Base-by-base conservation (phyloP, 2,888 invertebrate genomes). In the Agonopterix subpropinquella region DNA sequence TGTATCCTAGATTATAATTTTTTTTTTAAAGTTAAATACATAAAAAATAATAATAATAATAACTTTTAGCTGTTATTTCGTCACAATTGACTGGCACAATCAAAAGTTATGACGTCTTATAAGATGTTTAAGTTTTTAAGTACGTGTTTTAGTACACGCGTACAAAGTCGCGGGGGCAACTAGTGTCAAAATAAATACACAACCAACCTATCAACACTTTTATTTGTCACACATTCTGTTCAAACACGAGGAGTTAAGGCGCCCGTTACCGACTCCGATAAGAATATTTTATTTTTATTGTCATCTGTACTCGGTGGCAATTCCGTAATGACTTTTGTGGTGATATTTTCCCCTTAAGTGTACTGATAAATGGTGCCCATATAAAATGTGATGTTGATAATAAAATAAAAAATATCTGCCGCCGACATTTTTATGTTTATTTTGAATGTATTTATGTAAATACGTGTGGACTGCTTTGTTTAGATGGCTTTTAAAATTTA, bases 241-340 rank as follows among this genome's bases (percentile, higher is more conserved):
- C 63, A 62, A 59, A 57, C 63, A 63, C 48, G 46, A 60, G 61
- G 64, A 70, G 67, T 72, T 70, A 74, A 70, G 68, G 61, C 69
- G 57, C 62, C 28, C 59, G 70, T 69, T 71, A 68, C 59, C 60
- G 59, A 28, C 57, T 60, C 61, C 61, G 70, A 73, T 74, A 73
- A 72, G 68, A 70, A 70, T 75, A 75, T 75, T 72, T 77, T 73
- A 75, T 69, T 72, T 77, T 75, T 73, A 74, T 74, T 65, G 66
- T 65, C 63, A 53, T 57, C 61, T 59, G 55, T 61, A 59, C 65
- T 65, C 60, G 62, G 67, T 65, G 67, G 70, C 65, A 64, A 63
- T 58, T 56, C 56, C 52, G 61, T 68, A 70, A 73, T 71, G 69
- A 71, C 69, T 65, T 65, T 59, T 55, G 59, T 56, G 58, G 58